Evolutionary conservation across 2,888 invertebrate genomes (phyloP).

Genomic region (Papilio elwesi): DNA sequence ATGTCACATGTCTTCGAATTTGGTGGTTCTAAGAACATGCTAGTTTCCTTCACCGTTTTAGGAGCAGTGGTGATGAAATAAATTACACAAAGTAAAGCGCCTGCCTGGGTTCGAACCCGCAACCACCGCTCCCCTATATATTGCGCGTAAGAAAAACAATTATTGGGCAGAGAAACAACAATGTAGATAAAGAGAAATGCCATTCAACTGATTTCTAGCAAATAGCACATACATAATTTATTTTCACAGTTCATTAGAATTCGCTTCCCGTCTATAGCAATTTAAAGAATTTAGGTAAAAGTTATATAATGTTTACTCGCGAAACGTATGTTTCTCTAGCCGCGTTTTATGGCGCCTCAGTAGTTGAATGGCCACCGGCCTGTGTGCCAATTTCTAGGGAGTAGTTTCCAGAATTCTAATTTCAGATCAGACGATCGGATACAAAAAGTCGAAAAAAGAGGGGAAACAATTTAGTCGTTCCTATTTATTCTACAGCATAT

Average conservation of each 20-base stretch:
- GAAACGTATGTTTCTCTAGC: conserved; percentile 15
- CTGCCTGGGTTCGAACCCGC: too few relatives aligned
- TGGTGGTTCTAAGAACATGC: too few relatives aligned
- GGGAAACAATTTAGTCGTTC: conserved; percentile 37
- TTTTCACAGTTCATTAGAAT: not conserved
- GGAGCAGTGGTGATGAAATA: too few relatives aligned
- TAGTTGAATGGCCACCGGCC: conserved; percentile 21
- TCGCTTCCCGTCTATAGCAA: not conserved
- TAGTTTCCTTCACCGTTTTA: too few relatives aligned
- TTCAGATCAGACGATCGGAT: conserved; percentile 41
- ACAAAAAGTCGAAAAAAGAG: conserved; percentile 21
- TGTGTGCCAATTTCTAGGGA: conserved; percentile 30
- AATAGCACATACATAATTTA: not conserved
- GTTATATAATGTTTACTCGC: conserved; percentile 24
- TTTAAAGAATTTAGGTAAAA: conserved; percentile 3
- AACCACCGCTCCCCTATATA: too few relatives aligned
- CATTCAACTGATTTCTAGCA: not conserved
- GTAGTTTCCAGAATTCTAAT: conserved; percentile 35
- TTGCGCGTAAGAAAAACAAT: too few relatives aligned
- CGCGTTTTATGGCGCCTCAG: conserved; percentile 21
- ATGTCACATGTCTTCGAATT: too few relatives aligned
- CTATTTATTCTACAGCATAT: not conserved
- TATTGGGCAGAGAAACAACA: too few relatives aligned
- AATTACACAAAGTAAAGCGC: too few relatives aligned
- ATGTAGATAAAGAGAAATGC: too few relatives aligned